A percentile compares a stretch with the other conserved stretches of the same genome.
Evolutionary conservation across 2,888 invertebrate species (phyloP).

Genomic region (Prosopocoilus inquinatus): DNA sequence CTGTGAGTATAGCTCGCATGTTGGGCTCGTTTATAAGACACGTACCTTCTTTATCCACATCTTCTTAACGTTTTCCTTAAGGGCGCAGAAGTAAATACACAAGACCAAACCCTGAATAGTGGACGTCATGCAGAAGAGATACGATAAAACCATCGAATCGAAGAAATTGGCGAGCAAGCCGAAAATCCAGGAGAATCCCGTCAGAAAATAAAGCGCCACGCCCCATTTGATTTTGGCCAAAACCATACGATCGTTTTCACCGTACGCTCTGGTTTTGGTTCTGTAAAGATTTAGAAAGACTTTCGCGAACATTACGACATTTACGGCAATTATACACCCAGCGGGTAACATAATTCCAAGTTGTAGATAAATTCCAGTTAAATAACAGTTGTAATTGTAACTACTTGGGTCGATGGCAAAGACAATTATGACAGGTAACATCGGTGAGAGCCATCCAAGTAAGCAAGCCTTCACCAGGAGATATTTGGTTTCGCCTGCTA

Average conservation of each 20-base stretch:
- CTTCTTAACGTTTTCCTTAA: conserved; percentile 56
- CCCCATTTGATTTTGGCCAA: conserved; percentile 57
- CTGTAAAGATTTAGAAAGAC: conserved; percentile 54
- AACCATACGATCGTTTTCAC: conserved; percentile 51
- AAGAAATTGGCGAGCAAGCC: conserved; percentile 51
- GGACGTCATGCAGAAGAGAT: conserved; percentile 54
- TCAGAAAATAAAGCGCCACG: conserved; percentile 56
- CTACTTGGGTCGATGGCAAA: conserved; percentile 51
- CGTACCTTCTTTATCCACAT: conserved; percentile 48
- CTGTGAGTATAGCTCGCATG: no score
- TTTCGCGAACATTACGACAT: conserved; percentile 56
- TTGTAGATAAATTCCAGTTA: conserved; percentile 53
- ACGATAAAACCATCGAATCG: conserved; percentile 35
- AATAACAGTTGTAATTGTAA: conserved; percentile 52
- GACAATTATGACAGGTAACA: conserved; percentile 52
- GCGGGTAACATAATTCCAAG: conserved; percentile 56
- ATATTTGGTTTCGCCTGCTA: conserved; percentile 56
- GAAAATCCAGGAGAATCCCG: conserved; percentile 59
- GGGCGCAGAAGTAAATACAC: conserved; percentile 57
- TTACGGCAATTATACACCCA: conserved; percentile 52
- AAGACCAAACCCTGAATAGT: conserved; percentile 58
- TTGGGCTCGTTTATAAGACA: background rate
- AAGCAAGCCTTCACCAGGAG: conserved; percentile 59
- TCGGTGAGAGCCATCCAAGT: conserved; percentile 60
- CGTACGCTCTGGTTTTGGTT: conserved; percentile 53